Percentiles rank a stretch among this genome's conserved stretches.
Evolutionary conservation across 2,113 vertebrate genomes (phyloP).

Genomic region (Gallinago undulata): DNA sequence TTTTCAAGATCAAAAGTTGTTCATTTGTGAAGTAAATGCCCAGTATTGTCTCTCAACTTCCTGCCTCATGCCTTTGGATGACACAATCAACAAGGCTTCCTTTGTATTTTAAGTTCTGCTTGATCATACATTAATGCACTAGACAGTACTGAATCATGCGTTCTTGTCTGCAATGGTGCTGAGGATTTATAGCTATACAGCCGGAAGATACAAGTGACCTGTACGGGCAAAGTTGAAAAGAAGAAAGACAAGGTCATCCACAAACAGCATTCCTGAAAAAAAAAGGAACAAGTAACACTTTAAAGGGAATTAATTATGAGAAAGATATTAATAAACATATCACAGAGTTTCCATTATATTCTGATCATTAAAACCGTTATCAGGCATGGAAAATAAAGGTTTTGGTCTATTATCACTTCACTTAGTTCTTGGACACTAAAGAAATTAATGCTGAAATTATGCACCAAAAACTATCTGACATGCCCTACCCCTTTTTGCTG

Average conservation of each 20-base stretch:
- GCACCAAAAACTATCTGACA: background rate
- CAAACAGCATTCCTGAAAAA: background rate
- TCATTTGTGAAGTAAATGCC: constrained; percentile 36
- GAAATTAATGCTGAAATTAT: too few relatives aligned
- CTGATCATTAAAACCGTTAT: background rate
- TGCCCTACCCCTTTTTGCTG: background rate
- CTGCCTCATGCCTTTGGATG: constrained; percentile 30
- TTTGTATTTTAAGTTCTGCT: constrained; percentile 18
- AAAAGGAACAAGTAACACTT: background rate
- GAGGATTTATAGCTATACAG: constrained; percentile 11
- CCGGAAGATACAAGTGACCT: background rate
- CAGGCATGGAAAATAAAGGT: background rate
- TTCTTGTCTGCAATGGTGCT: background rate
- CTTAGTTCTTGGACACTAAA: too few relatives aligned
- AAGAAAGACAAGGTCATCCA: background rate
- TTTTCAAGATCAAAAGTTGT: constrained; percentile 40
- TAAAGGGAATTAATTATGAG: background rate
- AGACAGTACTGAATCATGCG: background rate
- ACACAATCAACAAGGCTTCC: constrained; percentile 52
- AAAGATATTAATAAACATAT: background rate
- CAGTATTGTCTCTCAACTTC: constrained; percentile 27
- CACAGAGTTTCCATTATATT: background rate
- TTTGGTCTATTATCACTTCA: background rate
- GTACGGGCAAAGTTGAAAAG: background rate
- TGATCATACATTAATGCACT: constrained; percentile 2